Evolutionary conservation across 2,113 vertebrate genomes (phyloP).

Genomic region (Sinocyclocheilus rhinocerous): DNA sequence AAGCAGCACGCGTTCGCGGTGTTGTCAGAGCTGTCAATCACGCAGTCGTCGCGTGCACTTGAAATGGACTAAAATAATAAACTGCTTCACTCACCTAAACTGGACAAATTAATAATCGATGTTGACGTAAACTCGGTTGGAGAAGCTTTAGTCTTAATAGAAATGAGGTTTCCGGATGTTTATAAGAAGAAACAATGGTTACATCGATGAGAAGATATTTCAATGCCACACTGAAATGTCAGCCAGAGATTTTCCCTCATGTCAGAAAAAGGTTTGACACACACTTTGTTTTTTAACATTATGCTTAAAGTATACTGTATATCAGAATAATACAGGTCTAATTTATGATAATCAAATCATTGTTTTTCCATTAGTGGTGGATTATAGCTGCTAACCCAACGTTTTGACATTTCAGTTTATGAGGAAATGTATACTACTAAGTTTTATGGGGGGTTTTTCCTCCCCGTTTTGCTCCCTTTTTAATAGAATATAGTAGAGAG

Average conservation of each 20-base stretch:
- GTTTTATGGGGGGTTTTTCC: not conserved
- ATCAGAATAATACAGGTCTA: not conserved
- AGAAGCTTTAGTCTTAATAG: not conserved
- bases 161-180: not conserved
- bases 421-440: not conserved
- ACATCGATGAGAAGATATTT: not conserved
- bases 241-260: not conserved
- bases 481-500: not conserved
- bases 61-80: not conserved
- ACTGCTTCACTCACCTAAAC: not conserved
- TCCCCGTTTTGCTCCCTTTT: not conserved
- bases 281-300: not conserved
- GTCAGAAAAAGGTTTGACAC: not conserved
- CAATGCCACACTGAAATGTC: not conserved
- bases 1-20: not conserved
- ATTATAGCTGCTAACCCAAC: not conserved
- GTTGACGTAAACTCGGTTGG: not conserved
- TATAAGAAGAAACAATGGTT: not conserved
- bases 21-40: conserved; percentile 20
- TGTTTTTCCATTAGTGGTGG: not conserved
- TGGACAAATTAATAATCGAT: not conserved
- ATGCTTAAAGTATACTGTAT: not conserved
- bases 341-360: not conserved
- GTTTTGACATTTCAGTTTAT: not conserved
- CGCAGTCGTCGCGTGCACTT: not conserved